phyloP scores from a whole-genome alignment of 2,888 invertebrate genomes.

The Fragum fragum region DNA sequence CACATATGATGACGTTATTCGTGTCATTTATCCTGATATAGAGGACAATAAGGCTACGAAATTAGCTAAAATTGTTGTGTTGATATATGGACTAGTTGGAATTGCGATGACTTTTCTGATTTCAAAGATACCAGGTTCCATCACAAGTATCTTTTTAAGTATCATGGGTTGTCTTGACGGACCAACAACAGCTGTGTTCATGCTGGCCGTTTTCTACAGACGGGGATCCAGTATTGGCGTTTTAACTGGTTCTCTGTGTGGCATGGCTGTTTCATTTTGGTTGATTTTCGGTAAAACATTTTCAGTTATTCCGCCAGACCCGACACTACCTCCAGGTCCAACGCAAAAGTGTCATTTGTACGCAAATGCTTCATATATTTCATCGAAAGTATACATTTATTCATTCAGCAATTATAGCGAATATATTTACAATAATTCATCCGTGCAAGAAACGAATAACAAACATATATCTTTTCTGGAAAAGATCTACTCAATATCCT shows the following conservation, averaged over 20 bases:
- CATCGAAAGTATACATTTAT: background rate
- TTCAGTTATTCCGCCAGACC: conserved; percentile 11
- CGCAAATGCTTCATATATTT: background rate
- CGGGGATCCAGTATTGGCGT: conserved; percentile 43
- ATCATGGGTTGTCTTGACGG: conserved; percentile 43
- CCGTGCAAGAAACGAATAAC: background rate
- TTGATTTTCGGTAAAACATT: conserved; percentile 36
- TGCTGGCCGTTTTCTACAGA: conserved; percentile 30
- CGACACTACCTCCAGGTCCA: conserved; percentile 31
- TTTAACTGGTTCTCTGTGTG: conserved; percentile 30
- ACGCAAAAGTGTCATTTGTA: conserved; percentile 8
- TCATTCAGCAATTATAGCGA: background rate
- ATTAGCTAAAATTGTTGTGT: conserved; percentile 19
- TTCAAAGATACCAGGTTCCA: conserved; percentile 31
- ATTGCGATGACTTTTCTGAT: conserved; percentile 43
- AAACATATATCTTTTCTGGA: background rate
- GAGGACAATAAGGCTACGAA: conserved; percentile 13
- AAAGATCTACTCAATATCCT: conserved; percentile 32
- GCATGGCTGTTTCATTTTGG: conserved; percentile 33
- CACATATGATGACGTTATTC: conserved; percentile 40
- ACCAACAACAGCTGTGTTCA: conserved; percentile 38
- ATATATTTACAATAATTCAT: background rate
- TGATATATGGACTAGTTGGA: conserved; percentile 29
- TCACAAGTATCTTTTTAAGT: conserved; percentile 23
- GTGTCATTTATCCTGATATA: conserved; percentile 20